Percentiles rank a stretch among this genome's conserved stretches.
These are phyloP conservation scores for Halictus quadricinctus DNA, from an alignment of 2,888 invertebrate species.

Conservation along the genomic window DNA sequence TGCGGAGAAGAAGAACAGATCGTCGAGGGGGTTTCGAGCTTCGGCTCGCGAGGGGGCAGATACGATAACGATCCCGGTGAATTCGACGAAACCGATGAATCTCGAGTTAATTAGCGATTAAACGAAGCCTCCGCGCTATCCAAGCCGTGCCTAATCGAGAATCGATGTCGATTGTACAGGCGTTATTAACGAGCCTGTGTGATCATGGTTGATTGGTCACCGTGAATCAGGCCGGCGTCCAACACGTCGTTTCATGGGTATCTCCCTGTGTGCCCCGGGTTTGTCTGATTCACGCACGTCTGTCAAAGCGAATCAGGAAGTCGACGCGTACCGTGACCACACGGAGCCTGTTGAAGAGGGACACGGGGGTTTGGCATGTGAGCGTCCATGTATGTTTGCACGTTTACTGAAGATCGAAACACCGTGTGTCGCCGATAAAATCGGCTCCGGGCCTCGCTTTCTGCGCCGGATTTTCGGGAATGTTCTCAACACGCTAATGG, in stretches of 20 bases:
- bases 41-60: neutral
- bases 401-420: constrained; percentile 66
- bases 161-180: constrained; percentile 68
- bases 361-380: neutral
- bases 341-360: constrained; percentile 47
- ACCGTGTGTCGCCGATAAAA: constrained; percentile 48
- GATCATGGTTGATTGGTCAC: constrained; percentile 66
- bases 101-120: constrained; percentile 74
- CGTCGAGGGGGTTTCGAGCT: neutral
- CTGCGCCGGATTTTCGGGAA: constrained; percentile 46
- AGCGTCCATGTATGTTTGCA: constrained; percentile 25
- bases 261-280: constrained; percentile 62
- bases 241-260: constrained; percentile 67
- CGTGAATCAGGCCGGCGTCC: constrained; percentile 67
- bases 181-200: constrained; percentile 70
- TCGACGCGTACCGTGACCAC: constrained; percentile 54
- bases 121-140: constrained; percentile 65
- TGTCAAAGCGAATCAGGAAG: constrained; percentile 71
- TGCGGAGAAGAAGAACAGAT: neutral
- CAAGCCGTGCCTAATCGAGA: constrained; percentile 63
- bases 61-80: constrained; percentile 50
- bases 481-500: constrained; percentile 10
- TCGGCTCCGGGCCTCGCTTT: constrained; percentile 31
- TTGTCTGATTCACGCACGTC: constrained; percentile 71
- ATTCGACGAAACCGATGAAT: constrained; percentile 61